A percentile compares a stretch with the other conserved stretches of the same genome.
Evolutionary conservation across 2,888 invertebrate species (phyloP).

Genomic region (Nomada hirtipes): DNA sequence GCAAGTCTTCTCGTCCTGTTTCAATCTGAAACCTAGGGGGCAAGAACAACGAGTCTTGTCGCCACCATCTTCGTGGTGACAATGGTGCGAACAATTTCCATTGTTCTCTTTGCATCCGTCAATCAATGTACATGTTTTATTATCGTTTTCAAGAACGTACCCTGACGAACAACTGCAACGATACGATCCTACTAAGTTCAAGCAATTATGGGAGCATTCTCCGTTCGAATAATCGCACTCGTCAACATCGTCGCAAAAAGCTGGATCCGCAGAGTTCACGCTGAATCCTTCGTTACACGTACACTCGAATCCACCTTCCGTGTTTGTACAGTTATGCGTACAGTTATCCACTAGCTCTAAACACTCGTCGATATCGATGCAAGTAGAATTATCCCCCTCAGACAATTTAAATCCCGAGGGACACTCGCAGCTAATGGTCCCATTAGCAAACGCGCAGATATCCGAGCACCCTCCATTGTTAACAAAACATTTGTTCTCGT

Average conservation of each 20-base stretch:
- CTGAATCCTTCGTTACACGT: slow-evolving; percentile 84
- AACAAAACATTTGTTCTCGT: slow-evolving; percentile 85
- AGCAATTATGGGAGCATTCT: slow-evolving; percentile 85
- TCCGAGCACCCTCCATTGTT: slow-evolving; percentile 85
- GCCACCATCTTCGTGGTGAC: slow-evolving; percentile 84
- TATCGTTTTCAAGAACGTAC: slow-evolving; percentile 74
- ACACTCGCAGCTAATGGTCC: slow-evolving; percentile 85
- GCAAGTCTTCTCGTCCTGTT: slow-evolving; percentile 81
- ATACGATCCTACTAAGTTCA: slow-evolving; percentile 84
- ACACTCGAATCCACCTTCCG: slow-evolving; percentile 85
- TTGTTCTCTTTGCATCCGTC: slow-evolving; percentile 79
- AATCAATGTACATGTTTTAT: slow-evolving; percentile 71
- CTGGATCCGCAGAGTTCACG: slow-evolving; percentile 80
- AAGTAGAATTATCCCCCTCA: slow-evolving; percentile 80
- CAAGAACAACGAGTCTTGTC: slow-evolving; percentile 85
- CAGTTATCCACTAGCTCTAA: slow-evolving; percentile 81
- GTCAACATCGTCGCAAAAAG: slow-evolving; percentile 83
- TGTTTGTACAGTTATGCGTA: slow-evolving; percentile 83
- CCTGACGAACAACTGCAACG: slow-evolving; percentile 84
- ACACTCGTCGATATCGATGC: slow-evolving; percentile 84
- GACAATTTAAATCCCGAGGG: slow-evolving; percentile 85
- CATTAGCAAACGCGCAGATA: slow-evolving; percentile 79
- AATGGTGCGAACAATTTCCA: slow-evolving; percentile 85
- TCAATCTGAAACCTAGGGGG: slow-evolving; percentile 84
- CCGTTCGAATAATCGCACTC: slow-evolving; percentile 85